A percentile compares a stretch with the other conserved stretches of the same genome.
phyloP scores from a whole-genome alignment of 1,140 invertebrate genomes.

The Platyura marginata region DNA sequence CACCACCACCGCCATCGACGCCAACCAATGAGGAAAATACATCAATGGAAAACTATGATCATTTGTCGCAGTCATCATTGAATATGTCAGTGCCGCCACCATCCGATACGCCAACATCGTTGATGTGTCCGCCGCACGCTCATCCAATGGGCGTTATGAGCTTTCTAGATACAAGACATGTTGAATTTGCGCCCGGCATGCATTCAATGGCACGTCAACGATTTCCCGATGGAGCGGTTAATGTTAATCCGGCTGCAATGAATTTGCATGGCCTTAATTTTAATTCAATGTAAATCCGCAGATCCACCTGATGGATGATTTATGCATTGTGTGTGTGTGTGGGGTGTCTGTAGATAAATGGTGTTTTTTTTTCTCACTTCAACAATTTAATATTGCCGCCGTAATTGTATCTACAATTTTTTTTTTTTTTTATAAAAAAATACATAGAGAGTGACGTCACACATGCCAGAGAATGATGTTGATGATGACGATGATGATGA shows the following conservation, averaged over 20 bases:
- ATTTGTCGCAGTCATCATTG: conserved; percentile 27
- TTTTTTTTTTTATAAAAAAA: too few species aligned
- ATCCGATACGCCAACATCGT: conserved; percentile 25
- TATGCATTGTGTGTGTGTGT: too few species aligned
- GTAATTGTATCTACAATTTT: too few species aligned
- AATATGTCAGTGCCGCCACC: conserved; percentile 31
- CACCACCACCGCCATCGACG: conserved; percentile 28
- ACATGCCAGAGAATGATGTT: too few species aligned
- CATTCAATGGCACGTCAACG: conserved; percentile 27
- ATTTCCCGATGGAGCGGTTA: conserved; percentile 25
- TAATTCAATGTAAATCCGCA: conserved; percentile 40
- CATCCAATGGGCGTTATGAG: conserved; percentile 32
- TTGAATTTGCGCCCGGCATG: conserved; percentile 29
- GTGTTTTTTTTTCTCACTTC: too few species aligned
- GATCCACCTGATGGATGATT: not conserved
- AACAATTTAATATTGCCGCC: too few species aligned
- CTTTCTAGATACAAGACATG: conserved; percentile 36
- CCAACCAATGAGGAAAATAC: conserved; percentile 16
- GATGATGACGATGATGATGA: too few species aligned
- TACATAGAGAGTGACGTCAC: too few species aligned
- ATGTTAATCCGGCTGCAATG: conserved; percentile 30
- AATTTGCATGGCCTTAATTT: conserved; percentile 54
- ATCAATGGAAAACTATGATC: conserved; percentile 22
- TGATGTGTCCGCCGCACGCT: conserved; percentile 25
- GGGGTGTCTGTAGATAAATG: too few species aligned